Evolutionary conservation across 1,140 invertebrate genomes (phyloP), one percentile per base, ranked within the genome.

Genomic region (Drosophila cardini): DNA sequence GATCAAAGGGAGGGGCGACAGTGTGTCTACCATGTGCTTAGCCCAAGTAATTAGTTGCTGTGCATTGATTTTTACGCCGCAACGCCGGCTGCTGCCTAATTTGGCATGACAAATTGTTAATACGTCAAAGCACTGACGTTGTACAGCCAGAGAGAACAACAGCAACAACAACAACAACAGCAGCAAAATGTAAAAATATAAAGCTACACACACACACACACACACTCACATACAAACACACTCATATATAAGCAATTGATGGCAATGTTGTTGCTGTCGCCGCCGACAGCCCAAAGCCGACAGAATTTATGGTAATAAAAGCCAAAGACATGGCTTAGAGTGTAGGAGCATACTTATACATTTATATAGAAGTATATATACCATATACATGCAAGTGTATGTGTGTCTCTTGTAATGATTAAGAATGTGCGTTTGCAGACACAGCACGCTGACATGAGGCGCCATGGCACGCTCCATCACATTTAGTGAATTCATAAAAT

Each of bases 61-160:
- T 60, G 83, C 84, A 87, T 87, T 87, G 83, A 87, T 89, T 87
- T 87, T 83, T 77, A 87, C 72, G 67, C 83, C 40, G 34, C 48
- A 34, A 50, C 61, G 48, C 55, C 40, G 56, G 30, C 56, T 55
- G 65, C 65, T 76, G 79, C 63, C 78, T 89, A 87, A 87, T 87
- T 87, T 79, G 65, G 72, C 83, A 70, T 89, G 84, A 89, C 72
- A 89, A 87, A 87, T 87, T 89, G 80, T 84, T 87, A 83, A 84
- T 89, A 80, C 73, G 80, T 89, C 83, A 87, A 74, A 79, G 78
- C 71, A 55, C 52, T 73, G 68, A 75, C 72, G 52, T 38, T 48
- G 15, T 69, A 63, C 65, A 76, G 68, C 52, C 52, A 68, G 58
- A 32, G 42, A 67, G 45, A 61, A 21, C 61, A 45, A 36, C 63